phyloP scores from a whole-genome alignment of 2,797 vertebrate species.

The Parauchenoglanis ngamensis region DNA sequence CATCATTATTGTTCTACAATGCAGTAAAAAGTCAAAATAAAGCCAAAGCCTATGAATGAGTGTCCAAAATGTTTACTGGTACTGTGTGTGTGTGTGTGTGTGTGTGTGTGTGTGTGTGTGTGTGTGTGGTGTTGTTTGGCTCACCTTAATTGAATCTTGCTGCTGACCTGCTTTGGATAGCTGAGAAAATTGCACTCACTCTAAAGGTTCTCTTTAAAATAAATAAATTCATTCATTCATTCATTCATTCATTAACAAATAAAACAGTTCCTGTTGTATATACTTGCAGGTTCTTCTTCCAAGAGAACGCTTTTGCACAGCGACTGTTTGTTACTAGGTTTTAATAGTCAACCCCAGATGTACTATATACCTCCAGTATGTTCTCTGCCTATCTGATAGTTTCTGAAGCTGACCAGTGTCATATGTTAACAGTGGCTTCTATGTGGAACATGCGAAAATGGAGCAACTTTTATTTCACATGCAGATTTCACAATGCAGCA shows the following conservation, averaged over 20 bases:
- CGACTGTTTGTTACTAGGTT: neutral
- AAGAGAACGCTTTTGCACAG: neutral
- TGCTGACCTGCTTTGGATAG: neutral
- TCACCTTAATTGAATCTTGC: constrained; percentile 7
- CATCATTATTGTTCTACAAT: too few species aligned
- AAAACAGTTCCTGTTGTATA: neutral
- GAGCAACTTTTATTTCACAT: neutral
- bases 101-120: neutral
- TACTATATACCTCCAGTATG: too few species aligned
- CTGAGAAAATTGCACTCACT: neutral
- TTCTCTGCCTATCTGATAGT: neutral
- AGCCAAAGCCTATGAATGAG: too few species aligned
- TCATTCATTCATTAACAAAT: neutral
- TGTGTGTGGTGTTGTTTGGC: constrained; percentile 2
- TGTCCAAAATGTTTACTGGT: too few species aligned
- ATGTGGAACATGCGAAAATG: neutral
- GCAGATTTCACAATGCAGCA: neutral
- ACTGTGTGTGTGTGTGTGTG: too few species aligned
- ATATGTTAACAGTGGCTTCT: neutral
- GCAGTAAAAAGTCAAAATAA: too few species aligned
- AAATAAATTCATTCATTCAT: too few species aligned
- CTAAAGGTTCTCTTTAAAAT: neutral
- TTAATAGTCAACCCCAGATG: neutral
- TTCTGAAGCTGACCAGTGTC: neutral
- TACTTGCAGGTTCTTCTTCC: neutral